These are phyloP conservation scores for Ramphastos sulfuratus DNA, from an alignment of 2,113 vertebrate species.

Conservation along the genomic window DNA sequence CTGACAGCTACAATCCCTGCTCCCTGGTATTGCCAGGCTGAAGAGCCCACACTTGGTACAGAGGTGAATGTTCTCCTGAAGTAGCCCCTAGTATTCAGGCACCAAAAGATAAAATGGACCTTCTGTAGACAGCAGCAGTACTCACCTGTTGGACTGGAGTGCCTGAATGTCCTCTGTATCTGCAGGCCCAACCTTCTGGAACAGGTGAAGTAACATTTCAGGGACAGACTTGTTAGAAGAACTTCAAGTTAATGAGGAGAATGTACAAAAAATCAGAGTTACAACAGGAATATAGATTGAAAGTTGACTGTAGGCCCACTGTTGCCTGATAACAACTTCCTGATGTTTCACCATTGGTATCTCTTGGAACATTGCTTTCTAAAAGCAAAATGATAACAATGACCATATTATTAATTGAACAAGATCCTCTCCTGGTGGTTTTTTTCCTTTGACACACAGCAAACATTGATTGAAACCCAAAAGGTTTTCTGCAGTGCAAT, in stretches of 20 bases:
- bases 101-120: neutral
- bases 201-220: neutral
- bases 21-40: neutral
- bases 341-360: neutral
- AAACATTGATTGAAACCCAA: neutral
- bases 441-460: neutral
- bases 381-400: neutral
- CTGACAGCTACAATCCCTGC: neutral
- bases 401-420: neutral
- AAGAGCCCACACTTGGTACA: neutral
- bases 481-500: neutral
- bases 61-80: neutral
- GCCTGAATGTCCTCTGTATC: neutral
- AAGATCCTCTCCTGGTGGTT: neutral
- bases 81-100: neutral
- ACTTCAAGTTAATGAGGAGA: neutral
- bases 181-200: neutral
- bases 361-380: neutral
- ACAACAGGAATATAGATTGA: neutral
- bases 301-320: neutral
- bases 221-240: neutral
- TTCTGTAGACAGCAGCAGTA: neutral
- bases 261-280: neutral
- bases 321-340: neutral
- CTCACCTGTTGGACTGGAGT: neutral